Evolutionary conservation across 1,140 invertebrate species (phyloP).

Genomic region (Conus betulinus): DNA sequence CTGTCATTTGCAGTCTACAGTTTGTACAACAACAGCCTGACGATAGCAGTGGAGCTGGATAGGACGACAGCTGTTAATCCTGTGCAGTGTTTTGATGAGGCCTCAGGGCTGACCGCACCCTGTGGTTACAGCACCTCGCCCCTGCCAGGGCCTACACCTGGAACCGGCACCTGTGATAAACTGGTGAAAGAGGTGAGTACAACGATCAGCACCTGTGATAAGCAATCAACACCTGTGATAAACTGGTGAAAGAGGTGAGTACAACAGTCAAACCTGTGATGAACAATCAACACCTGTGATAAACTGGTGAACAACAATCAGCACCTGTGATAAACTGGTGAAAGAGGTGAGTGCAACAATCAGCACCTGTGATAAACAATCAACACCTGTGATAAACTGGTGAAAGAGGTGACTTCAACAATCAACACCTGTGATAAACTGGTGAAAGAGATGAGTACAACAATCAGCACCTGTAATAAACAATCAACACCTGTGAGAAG

Average conservation of each 20-base stretch:
- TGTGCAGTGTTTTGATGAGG: conserved; percentile 34
- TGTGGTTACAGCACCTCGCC: conserved; percentile 38
- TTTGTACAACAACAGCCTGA: conserved; percentile 61
- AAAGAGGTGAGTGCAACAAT: too few relatives aligned
- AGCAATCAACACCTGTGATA: conserved; percentile 39
- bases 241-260: conserved; percentile 48
- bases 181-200: conserved; percentile 46
- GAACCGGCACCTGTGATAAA: conserved; percentile 47
- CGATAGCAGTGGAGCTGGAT: conserved; percentile 47
- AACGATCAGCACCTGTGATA: not conserved
- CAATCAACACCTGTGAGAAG: conserved; percentile 39
- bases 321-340: too few relatives aligned
- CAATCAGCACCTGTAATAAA: conserved; percentile 46
- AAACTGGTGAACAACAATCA: too few relatives aligned
- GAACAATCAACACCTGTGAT: too few relatives aligned
- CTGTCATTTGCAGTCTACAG: conserved; percentile 11
- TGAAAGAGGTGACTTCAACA: conserved; percentile 42
- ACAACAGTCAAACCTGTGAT: not conserved
- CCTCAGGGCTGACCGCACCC: conserved; percentile 21
- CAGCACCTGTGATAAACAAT: too few relatives aligned
- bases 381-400: conserved; percentile 47
- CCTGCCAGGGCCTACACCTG: conserved; percentile 14
- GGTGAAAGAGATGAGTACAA: conserved; percentile 30
- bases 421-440: too few relatives aligned
- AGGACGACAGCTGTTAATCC: conserved; percentile 30